phyloP scores from a whole-genome alignment of 2,888 invertebrate genomes.

The Andrena fulva region DNA sequence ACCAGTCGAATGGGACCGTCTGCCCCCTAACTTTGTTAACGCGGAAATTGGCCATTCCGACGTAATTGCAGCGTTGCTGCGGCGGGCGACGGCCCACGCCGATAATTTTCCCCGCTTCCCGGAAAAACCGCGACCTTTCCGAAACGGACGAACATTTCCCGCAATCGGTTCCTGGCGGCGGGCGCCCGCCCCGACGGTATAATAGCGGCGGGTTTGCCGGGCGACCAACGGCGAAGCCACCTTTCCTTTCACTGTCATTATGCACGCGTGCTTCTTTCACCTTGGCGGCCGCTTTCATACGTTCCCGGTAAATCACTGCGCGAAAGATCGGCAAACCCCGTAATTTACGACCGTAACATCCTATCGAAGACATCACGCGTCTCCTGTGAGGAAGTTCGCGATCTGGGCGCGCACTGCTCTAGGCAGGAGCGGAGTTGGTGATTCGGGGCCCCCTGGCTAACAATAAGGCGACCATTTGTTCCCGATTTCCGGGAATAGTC shows the following conservation, averaged over 20 bases:
- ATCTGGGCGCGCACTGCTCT: no score
- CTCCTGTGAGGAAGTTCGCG: not conserved
- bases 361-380: not conserved
- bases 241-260: conserved; percentile 77
- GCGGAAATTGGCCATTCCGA: not conserved
- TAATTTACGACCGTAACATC: conserved; percentile 42
- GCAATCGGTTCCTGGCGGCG: conserved; percentile 19
- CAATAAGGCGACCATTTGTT: no score
- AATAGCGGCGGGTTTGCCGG: conserved; percentile 39
- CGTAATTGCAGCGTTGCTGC: conserved; percentile 6
- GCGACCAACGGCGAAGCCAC: conserved; percentile 47
- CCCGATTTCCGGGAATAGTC: no score
- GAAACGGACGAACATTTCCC: conserved; percentile 35
- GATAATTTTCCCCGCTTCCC: conserved; percentile 16
- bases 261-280: conserved; percentile 67
- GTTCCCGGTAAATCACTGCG: conserved; percentile 65
- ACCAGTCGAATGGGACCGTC: not conserved
- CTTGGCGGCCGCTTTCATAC: conserved; percentile 72
- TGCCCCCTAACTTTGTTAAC: not conserved
- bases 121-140: conserved; percentile 40
- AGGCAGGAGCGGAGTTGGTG: no score
- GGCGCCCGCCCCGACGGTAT: conserved; percentile 9
- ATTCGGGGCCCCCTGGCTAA: no score
- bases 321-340: conserved; percentile 30
- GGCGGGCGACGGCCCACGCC: not conserved